Percentiles rank a stretch among this genome's conserved stretches.
Evolutionary conservation across 2,888 invertebrate species (phyloP).

Genomic region (Caenorhabditis sp.): DNA sequence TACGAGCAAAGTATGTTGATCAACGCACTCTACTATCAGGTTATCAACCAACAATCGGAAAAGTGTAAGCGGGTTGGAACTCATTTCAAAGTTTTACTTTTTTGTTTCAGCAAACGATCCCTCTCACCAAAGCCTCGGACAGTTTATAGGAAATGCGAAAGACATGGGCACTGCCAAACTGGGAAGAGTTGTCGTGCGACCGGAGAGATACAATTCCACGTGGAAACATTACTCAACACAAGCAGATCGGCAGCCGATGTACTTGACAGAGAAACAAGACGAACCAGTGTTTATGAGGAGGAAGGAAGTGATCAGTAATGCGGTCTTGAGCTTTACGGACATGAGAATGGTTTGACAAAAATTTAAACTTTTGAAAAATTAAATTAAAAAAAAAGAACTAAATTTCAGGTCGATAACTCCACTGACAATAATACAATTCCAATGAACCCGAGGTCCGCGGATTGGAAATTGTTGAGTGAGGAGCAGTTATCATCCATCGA

Average conservation of each 20-base stretch:
- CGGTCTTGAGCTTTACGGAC: slow-evolving; percentile 25
- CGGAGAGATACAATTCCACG: slow-evolving; percentile 55
- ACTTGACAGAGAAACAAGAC: slow-evolving; percentile 14
- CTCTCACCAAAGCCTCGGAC: slow-evolving; percentile 29
- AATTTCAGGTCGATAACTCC: slow-evolving; percentile 1
- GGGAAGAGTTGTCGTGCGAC: slow-evolving; percentile 41
- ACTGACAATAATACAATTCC: slow-evolving; percentile 19
- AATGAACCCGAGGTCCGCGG: slow-evolving; percentile 24
- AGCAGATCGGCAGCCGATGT: slow-evolving; percentile 22
- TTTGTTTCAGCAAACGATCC: slow-evolving; percentile 35
- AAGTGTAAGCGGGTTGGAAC: no score
- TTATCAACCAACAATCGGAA: slow-evolving; percentile 37
- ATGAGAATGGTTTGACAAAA: slow-evolving; percentile 13
- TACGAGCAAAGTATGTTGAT: slow-evolving; percentile 36
- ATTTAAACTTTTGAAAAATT: neutral
- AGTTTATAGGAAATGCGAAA: slow-evolving; percentile 8
- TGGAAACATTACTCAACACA: slow-evolving; percentile 50
- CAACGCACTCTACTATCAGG: slow-evolving; percentile 49
- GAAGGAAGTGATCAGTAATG: slow-evolving; percentile 23
- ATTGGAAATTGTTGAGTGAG: slow-evolving; percentile 18
- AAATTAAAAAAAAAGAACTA: neutral
- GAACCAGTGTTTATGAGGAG: slow-evolving; percentile 25
- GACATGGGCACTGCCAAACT: slow-evolving; percentile 2
- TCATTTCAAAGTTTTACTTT: no score
- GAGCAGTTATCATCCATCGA: slow-evolving; percentile 30